These are phyloP conservation scores for Phrynocephalus guinanensis DNA, from an alignment of 2,797 vertebrate species.

Conservation along the genomic window DNA sequence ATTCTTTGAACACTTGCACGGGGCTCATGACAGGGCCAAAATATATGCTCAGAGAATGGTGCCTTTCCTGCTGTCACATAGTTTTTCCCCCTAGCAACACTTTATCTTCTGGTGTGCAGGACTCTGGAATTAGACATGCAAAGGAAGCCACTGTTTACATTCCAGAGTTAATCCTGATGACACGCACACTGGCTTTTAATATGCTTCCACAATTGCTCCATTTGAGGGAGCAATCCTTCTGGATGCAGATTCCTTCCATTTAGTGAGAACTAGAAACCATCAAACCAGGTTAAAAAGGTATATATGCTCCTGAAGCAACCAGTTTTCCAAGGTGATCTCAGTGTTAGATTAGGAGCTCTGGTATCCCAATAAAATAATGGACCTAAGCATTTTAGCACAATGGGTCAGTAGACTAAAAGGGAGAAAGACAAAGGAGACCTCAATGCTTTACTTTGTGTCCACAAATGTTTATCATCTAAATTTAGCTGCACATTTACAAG, in stretches of 20 bases:
- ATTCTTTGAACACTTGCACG: not conserved
- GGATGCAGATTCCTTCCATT: too few relatives aligned
- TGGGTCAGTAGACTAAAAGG: not conserved
- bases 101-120: too few relatives aligned
- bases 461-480: not conserved
- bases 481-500: not conserved
- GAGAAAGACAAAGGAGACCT: not conserved
- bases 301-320: not conserved
- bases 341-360: not conserved
- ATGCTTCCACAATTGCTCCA: too few relatives aligned
- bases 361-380: not conserved
- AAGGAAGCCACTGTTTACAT: too few relatives aligned
- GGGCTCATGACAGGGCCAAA: not conserved
- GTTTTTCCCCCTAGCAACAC: too few relatives aligned
- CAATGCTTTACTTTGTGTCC: not conserved
- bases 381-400: not conserved
- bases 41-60: too few relatives aligned
- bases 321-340: not conserved
- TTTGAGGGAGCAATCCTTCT: not conserved
- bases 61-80: too few relatives aligned
- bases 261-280: not conserved
- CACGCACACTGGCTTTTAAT: too few relatives aligned
- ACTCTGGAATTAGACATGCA: too few relatives aligned
- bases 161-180: too few relatives aligned
- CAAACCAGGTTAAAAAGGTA: not conserved